phyloP scores from a whole-genome alignment of 2,113 vertebrate genomes.

The Phyllostomus hastatus region DNA sequence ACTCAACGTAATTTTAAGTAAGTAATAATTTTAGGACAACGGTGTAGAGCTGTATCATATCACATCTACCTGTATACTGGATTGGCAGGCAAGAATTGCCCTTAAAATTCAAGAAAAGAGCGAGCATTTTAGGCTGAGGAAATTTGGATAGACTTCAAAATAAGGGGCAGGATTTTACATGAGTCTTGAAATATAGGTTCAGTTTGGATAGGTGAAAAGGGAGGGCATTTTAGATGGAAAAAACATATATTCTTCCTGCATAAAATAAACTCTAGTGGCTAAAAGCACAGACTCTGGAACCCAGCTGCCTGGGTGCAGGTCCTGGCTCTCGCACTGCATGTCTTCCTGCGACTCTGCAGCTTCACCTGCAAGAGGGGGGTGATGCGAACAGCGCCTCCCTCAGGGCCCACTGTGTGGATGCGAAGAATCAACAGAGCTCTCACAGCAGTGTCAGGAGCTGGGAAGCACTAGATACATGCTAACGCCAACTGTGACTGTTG shows the following conservation, averaged over 20 bases:
- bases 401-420: not conserved
- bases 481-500: not conserved
- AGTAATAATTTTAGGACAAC: not conserved
- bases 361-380: not conserved
- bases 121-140: not conserved
- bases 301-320: not conserved
- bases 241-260: not conserved
- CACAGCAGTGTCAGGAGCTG: not conserved
- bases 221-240: not conserved
- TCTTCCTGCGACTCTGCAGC: not conserved
- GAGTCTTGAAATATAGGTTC: not conserved
- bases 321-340: not conserved
- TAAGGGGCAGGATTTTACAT: not conserved
- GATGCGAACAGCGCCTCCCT: not conserved
- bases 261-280: not conserved
- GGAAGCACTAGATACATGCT: not conserved
- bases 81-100: not conserved
- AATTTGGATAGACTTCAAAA: not conserved
- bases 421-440: not conserved
- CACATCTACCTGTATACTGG: not conserved
- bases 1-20: not conserved
- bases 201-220: not conserved
- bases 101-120: not conserved
- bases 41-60: not conserved
- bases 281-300: not conserved